Percentiles rank a stretch among this genome's conserved stretches.
Conservation (phyloP, 2,797 vertebrate genomes). For the Coccyzus lansbergi region DNA sequence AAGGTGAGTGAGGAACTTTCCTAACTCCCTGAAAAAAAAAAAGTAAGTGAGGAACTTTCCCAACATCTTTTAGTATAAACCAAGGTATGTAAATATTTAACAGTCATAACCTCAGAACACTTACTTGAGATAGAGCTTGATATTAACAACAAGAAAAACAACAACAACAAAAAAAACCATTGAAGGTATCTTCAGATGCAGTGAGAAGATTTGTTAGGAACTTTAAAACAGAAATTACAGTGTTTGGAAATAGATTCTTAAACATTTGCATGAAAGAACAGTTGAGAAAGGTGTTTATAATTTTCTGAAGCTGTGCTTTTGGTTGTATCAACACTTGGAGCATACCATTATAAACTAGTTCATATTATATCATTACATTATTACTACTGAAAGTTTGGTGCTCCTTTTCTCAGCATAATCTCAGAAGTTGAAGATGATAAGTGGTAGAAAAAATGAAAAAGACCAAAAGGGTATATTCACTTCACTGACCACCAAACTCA, state of each 20-base stretch:
- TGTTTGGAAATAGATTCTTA: not conserved
- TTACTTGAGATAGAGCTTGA: not conserved
- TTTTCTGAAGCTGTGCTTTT: not conserved
- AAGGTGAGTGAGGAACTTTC: not conserved
- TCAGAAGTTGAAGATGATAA: not conserved
- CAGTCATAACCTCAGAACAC: not conserved
- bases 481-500: not conserved
- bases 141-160: too few species aligned
- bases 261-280: not conserved
- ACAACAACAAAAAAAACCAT: not conserved
- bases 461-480: not conserved
- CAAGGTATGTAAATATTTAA: not conserved
- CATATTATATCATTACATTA: not conserved
- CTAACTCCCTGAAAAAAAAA: not conserved
- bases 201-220: not conserved
- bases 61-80: not conserved
- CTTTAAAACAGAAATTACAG: not conserved
- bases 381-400: not conserved
- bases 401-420: not conserved
- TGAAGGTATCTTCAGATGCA: not conserved
- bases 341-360: not conserved
- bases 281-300: not conserved
- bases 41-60: not conserved
- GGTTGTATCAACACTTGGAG: accelerated
- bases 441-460: not conserved